Evolutionary conservation across 2,113 vertebrate species (phyloP).

Genomic region (Hyla sarda): DNA sequence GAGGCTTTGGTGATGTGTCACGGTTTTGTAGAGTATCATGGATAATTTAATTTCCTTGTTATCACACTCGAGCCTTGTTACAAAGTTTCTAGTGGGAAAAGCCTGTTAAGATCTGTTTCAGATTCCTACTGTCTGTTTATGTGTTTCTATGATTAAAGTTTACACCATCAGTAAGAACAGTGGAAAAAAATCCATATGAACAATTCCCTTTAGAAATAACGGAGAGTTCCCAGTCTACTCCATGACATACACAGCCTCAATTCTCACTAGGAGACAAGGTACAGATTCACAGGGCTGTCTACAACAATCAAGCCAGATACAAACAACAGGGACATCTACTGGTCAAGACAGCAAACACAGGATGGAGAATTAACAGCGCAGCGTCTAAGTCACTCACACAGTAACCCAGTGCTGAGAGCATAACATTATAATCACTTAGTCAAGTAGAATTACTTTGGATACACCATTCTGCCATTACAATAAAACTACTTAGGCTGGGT

Average conservation of each 20-base stretch:
- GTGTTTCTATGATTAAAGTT: constrained; percentile 58
- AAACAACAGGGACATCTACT: constrained; percentile 62
- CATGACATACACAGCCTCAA: constrained; percentile 51
- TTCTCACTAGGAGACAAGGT: constrained; percentile 53
- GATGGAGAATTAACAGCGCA: neutral
- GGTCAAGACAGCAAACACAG: constrained; percentile 44
- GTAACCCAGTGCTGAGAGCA: neutral
- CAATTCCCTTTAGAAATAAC: constrained; percentile 26
- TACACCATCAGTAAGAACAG: constrained; percentile 46
- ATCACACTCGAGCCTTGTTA: constrained; percentile 41
- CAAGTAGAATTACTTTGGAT: neutral
- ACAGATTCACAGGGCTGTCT: constrained; percentile 36
- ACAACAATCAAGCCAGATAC: neutral
- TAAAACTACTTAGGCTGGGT: no score
- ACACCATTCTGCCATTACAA: neutral
- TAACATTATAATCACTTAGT: neutral
- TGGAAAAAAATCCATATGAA: neutral
- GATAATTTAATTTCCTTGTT: constrained; percentile 55
- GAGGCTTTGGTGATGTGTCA: constrained; percentile 43
- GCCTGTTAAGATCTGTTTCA: constrained; percentile 55
- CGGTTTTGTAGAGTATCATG: constrained; percentile 40
- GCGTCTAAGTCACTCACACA: neutral
- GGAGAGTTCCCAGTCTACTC: constrained; percentile 32
- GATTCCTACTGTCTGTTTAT: constrained; percentile 56
- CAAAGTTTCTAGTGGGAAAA: constrained; percentile 52